phyloP scores from a whole-genome alignment of 92 coral and sea anemone species.

The Zoanthus sociatus region DNA sequence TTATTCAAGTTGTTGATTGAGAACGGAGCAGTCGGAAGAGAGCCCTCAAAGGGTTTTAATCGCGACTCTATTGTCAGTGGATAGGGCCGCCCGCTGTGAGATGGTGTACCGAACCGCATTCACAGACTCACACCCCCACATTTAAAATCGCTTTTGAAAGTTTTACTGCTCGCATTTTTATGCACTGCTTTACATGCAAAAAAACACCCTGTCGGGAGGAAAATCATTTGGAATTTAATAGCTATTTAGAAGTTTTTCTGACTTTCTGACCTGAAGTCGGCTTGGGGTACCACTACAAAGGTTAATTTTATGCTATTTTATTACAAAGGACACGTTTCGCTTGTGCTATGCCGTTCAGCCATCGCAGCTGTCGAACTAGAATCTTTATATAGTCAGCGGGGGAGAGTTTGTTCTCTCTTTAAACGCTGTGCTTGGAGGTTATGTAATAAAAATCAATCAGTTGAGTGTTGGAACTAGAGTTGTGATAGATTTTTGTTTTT shows the following conservation, averaged over 20 bases:
- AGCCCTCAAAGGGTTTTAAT: constrained; percentile 59
- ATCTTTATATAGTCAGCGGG: constrained; percentile 19
- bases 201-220: not conserved
- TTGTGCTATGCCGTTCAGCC: constrained; percentile 46
- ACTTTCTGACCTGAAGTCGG: constrained; percentile 40
- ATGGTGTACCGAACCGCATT: constrained; percentile 32
- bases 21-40: constrained; percentile 62
- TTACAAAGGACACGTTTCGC: constrained; percentile 74
- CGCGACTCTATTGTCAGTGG: constrained; percentile 77
- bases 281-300: constrained; percentile 65
- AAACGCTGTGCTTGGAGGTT: not conserved
- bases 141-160: constrained; percentile 43
- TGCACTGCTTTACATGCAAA: constrained; percentile 1
- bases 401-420: not conserved
- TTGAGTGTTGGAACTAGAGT: not conserved
- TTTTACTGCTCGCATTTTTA: not conserved
- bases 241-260: not conserved
- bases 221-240: not conserved
- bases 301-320: constrained; percentile 94
- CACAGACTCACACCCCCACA: constrained; percentile 52
- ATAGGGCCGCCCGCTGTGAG: constrained; percentile 69
- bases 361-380: constrained; percentile 76
- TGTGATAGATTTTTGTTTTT: too few species aligned
- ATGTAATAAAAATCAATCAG: constrained; percentile 8
- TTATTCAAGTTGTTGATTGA: constrained; percentile 37